Conservation (phyloP, 2,113 vertebrate genomes). For the Mus pahari region DNA sequence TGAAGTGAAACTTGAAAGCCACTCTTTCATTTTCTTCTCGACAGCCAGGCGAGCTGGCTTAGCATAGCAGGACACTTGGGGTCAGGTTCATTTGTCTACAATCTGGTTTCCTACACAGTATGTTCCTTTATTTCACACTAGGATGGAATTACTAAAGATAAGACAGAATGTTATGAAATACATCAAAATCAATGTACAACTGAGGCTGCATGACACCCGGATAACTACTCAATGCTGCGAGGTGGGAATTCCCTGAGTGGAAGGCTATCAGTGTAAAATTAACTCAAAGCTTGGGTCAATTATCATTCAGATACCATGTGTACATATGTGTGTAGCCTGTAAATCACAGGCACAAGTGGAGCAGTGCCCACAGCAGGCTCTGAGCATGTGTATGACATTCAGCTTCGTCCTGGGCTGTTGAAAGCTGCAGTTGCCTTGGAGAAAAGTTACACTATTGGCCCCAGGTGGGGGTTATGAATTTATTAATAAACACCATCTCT, state of each 20-base stretch:
- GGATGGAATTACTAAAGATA: neutral
- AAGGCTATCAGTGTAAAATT: neutral
- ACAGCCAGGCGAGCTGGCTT: fast-evolving
- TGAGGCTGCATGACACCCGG: neutral
- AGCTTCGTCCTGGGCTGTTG: neutral
- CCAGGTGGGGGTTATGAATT: neutral
- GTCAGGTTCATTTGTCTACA: neutral
- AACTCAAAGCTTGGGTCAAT: neutral
- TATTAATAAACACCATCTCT: neutral
- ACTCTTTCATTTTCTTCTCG: neutral
- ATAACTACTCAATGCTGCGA: neutral
- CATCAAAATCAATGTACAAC: neutral
- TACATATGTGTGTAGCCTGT: neutral
- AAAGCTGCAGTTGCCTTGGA: neutral
- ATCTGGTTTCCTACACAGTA: neutral
- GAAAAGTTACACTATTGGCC: neutral
- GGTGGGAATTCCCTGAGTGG: neutral
- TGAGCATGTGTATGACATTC: neutral
- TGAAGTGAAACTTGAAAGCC: neutral
- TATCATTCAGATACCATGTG: neutral
- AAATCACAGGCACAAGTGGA: neutral
- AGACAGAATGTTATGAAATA: neutral
- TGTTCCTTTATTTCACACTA: neutral
- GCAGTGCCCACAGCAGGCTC: neutral
- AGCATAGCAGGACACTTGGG: neutral